A percentile compares a stretch with the other conserved stretches of the same genome.
Conservation (phyloP, 2,797 vertebrate genomes). For the Lemur catta region DNA sequence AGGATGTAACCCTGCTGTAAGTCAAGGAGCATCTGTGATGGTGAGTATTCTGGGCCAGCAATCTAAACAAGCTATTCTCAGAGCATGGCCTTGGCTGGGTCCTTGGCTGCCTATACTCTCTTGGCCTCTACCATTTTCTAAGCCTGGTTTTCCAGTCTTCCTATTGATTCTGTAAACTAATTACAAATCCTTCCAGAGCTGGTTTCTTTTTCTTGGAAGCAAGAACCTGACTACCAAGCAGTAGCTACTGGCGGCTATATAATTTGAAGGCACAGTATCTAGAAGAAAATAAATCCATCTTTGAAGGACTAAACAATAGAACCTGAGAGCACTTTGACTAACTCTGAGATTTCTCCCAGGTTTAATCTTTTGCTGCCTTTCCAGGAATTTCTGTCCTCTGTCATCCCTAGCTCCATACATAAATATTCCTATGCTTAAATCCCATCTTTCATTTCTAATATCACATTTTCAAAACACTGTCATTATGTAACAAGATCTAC, state of each 20-base stretch:
- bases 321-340: neutral
- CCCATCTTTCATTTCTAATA: neutral
- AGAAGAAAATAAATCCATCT: slow-evolving; percentile 3
- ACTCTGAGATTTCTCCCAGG: neutral
- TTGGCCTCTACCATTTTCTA: neutral
- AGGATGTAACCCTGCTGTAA: too few relatives aligned
- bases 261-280: neutral
- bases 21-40: neutral
- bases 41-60: neutral
- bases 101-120: neutral
- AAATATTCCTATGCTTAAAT: neutral
- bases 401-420: neutral
- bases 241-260: neutral
- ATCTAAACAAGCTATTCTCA: neutral
- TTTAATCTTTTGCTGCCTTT: neutral
- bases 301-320: neutral
- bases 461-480: neutral
- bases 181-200: neutral
- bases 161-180: neutral
- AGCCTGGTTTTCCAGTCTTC: neutral
- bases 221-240: neutral
- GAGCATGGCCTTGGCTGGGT: neutral
- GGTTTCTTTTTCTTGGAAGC: neutral
- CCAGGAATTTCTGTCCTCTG: neutral
- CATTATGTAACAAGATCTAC: neutral